These are phyloP conservation scores for Dasypus novemcinctus DNA, from an alignment of 2,113 vertebrate genomes.

Conservation along the genomic window DNA sequence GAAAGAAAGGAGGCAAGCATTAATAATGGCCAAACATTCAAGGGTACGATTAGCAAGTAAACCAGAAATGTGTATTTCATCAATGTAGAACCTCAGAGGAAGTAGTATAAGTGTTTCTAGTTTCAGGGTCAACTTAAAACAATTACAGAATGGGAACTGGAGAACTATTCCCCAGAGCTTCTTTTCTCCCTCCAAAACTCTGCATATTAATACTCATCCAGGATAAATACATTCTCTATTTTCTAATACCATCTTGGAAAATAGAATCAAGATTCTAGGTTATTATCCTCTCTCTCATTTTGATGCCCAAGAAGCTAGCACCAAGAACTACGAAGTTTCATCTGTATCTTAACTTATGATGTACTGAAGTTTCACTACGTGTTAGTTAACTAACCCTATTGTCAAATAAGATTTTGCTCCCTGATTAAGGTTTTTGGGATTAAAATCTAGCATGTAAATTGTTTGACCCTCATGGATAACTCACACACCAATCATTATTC, in stretches of 20 bases:
- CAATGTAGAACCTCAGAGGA: neutral
- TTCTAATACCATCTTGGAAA: neutral
- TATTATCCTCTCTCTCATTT: neutral
- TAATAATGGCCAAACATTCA: conserved; percentile 25
- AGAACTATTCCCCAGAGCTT: neutral
- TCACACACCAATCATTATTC: neutral
- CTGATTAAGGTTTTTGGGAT: conserved; percentile 26
- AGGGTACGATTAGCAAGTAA: neutral
- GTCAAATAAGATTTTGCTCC: neutral
- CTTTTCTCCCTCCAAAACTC: neutral
- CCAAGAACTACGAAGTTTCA: conserved; percentile 19
- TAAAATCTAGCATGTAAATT: conserved; percentile 25
- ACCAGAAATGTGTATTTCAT: conserved; percentile 33
- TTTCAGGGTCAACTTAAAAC: conserved; percentile 26
- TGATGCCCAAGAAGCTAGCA: neutral
- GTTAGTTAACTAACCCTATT: conserved; percentile 27
- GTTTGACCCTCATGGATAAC: neutral
- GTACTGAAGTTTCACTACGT: neutral
- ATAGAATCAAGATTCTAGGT: conserved; percentile 25
- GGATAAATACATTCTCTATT: neutral
- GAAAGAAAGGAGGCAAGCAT: neutral
- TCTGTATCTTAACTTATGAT: neutral
- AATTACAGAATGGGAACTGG: neutral
- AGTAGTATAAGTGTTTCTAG: neutral
- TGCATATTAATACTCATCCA: neutral